Evolutionary conservation across 1,140 invertebrate genomes (phyloP), one percentile per base, ranked within the genome.

Genomic region (Pseudomyrmex concolor): DNA sequence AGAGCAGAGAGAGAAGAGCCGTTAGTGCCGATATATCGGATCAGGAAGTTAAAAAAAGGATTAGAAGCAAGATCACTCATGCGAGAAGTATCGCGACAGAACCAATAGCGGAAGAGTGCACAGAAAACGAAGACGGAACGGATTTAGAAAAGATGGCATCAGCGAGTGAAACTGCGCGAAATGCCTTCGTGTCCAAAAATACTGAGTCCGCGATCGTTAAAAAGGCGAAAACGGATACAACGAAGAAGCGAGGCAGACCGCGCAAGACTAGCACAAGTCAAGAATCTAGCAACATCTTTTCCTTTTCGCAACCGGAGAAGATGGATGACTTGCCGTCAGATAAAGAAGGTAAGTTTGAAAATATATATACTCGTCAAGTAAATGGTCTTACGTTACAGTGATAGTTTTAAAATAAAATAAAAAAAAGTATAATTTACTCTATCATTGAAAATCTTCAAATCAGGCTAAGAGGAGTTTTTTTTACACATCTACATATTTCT

Each of bases 241-340:
- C 54, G 0, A 90, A 84, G 3, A 91, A 76, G 19, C 85, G 86
- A 82, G 73, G 76, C 8, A 84, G 87, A 25, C 15, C 43, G 64
- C 76, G 34, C 62, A 91, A 89, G 71, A 22, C 12, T 7, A 89
- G 84, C 51, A 54, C 22, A 63, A 90, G 25, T 62, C 51, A 73
- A 51, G 77, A 78, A 17, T 10, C 10, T 7, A 70, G 68, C 19
- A 55, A 86, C 7, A 66, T 88, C 10, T 93, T 88, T 85, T 54
- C 64, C 4, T 93, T 92, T 55, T 93, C 92, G 5, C 70, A 81
- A 8, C 91, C 92, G 1, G 87, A 90, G 2, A 67, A 86, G 15
- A 68, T 60, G 2, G 51, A 67, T 1, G 81, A 86, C 54, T 19
- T 68, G 22, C 83, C 84, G 45, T 70, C 66, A 17, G 78, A 86